Evolutionary conservation across 2,797 vertebrate genomes (phyloP), one percentile per base, ranked within the genome.

Genomic region (Clarias fuscus): DNA sequence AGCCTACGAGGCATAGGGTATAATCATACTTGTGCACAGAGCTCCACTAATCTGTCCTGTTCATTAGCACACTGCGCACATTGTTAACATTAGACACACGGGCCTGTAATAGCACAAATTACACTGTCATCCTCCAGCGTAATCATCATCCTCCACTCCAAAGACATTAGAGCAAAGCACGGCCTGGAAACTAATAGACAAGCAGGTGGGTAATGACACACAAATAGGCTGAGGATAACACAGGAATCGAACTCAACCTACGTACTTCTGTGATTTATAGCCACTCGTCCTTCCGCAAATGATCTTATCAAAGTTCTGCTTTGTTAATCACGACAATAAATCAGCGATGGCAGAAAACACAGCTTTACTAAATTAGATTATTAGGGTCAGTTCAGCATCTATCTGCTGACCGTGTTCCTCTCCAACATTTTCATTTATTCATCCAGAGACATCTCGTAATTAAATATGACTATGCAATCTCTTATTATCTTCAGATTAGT

Each of bases 91-190:
- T 90, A 91, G 82, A 75, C 86, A 91, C 86, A 90, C 84, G 86
- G 90, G 70, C 72, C 87, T 86, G 87, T 90, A 89, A 90, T 88
- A 85, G 88, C 88, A 81, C 88, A 90, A 90, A 92, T 92, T 89
- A 91, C 86, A 89, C 87, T 64, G 86, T 88, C 90, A 87, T 88
- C 88, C 88, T 84, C 86, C 86, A 85, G 85, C 84, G 88, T 89
- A 91, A 91, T 91, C 87, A 91, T 91, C 87, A 89, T 85, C 85
- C 83, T 82, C 86, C 85, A 88, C 90, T 89, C 87, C 87, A 88
- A 86, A 88, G 87, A 84, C 88, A 90, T 90, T 89, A 89, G 84
- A 65, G 86, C 81, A 89, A 89, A 89, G 86, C 88, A 82, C 87
- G 87, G 79, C 79, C 58, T 67, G 77, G 48, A 78, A 88, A 73